Evolutionary conservation across 2,797 vertebrate species (phyloP).

Genomic region (Salmo trutta): DNA sequence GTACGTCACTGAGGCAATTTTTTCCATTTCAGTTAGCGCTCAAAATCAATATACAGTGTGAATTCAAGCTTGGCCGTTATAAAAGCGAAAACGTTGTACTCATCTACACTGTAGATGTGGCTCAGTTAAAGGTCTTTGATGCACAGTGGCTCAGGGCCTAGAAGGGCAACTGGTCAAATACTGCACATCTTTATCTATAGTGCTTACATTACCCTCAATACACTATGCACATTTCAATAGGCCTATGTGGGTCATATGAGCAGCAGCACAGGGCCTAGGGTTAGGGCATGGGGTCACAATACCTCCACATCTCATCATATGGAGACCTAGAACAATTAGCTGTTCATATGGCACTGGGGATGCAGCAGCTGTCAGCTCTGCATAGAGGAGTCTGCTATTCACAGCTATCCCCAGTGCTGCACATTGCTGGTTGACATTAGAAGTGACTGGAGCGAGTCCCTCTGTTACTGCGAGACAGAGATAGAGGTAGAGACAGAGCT

Average conservation of each 20-base stretch:
- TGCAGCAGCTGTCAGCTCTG: conserved; percentile 36
- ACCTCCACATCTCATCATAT: conserved; percentile 14
- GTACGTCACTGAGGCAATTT: background rate
- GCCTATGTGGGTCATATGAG: background rate
- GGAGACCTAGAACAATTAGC: conserved; percentile 12
- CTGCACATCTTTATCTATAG: background rate
- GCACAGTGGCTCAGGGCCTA: background rate
- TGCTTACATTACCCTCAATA: background rate
- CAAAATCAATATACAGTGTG: background rate
- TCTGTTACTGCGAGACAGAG: background rate
- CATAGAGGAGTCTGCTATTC: background rate
- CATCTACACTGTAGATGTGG: background rate
- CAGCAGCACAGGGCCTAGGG: background rate
- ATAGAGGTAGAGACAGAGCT: background rate
- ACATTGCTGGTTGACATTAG: background rate
- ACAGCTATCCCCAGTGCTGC: background rate
- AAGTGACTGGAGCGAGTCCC: background rate
- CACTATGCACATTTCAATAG: background rate
- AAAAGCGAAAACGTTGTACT: background rate
- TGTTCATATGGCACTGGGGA: conserved; percentile 16
- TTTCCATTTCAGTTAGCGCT: background rate
- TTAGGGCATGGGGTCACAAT: background rate
- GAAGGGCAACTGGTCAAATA: background rate
- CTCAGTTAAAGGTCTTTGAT: conserved; percentile 7
- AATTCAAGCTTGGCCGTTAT: background rate